A percentile compares a stretch with the other conserved stretches of the same genome.
Evolutionary conservation across 2,888 invertebrate species (phyloP).

Genomic region (Cistogaster globosa): DNA sequence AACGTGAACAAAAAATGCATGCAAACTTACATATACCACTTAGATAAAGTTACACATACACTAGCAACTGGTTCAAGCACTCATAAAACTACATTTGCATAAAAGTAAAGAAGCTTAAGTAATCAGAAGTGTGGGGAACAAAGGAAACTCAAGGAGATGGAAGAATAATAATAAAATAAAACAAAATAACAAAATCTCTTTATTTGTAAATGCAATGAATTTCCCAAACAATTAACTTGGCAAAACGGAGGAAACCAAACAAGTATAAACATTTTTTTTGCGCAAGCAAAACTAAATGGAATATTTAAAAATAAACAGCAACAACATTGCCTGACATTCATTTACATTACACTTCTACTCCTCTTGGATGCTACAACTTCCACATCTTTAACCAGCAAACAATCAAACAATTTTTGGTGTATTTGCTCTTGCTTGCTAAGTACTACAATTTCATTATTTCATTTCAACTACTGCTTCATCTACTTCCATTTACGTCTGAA

Average conservation of each 20-base stretch:
- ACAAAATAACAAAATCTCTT: conserved; percentile 47
- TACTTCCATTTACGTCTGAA: conserved; percentile 52
- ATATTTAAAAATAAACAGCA: conserved; percentile 34
- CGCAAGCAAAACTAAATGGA: conserved; percentile 54
- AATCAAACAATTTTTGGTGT: conserved; percentile 25
- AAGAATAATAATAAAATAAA: not conserved
- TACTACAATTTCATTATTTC: conserved; percentile 8
- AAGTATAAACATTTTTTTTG: conserved; percentile 42
- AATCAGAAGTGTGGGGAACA: conserved; percentile 32
- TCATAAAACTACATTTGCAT: conserved; percentile 5
- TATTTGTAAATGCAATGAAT: conserved; percentile 71
- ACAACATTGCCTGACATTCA: conserved; percentile 37
- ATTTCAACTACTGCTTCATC: conserved; percentile 33
- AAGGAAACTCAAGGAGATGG: not conserved
- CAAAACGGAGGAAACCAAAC: conserved; percentile 54
- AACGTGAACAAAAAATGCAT: conserved; percentile 44
- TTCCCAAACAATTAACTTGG: conserved; percentile 71
- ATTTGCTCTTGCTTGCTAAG: conserved; percentile 10
- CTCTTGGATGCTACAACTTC: not conserved
- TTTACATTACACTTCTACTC: not conserved
- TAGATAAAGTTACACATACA: not conserved
- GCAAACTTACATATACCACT: not conserved
- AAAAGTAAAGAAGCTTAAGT: conserved; percentile 43
- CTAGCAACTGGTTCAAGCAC: not conserved
- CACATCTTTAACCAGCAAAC: conserved; percentile 19